Percentiles rank a stretch among this genome's conserved stretches.
These are phyloP conservation scores for Chloroceryle amazona DNA, from an alignment of 2,797 vertebrate genomes.

Conservation along the genomic window DNA sequence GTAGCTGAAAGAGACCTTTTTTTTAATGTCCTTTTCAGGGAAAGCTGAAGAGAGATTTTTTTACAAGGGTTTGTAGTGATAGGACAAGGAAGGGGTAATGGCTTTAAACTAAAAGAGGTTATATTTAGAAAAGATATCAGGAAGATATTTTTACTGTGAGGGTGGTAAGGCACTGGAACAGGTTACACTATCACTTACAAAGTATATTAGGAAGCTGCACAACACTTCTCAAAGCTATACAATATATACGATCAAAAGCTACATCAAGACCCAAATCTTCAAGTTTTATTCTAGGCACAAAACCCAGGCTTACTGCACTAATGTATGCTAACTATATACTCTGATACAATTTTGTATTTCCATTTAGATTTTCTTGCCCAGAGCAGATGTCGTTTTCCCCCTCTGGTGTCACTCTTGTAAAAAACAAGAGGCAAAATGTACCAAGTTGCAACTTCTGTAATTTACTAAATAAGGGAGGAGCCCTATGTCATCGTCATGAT, in stretches of 20 bases:
- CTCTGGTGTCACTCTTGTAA: neutral
- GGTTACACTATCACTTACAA: neutral
- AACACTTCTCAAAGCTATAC: neutral
- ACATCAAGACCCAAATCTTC: neutral
- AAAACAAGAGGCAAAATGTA: neutral
- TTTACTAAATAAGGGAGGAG: neutral
- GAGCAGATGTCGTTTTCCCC: neutral
- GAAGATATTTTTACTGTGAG: neutral
- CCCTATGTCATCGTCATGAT: neutral
- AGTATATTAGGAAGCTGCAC: neutral
- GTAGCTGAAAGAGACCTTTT: neutral
- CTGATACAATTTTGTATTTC: neutral
- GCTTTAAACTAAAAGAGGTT: neutral
- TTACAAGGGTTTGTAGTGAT: neutral
- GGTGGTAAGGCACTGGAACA: neutral
- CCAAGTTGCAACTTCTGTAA: neutral
- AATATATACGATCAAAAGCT: neutral
- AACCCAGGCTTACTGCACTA: too few species aligned
- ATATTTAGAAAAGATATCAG: neutral
- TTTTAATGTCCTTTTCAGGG: neutral
- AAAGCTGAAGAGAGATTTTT: neutral
- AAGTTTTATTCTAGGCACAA: neutral
- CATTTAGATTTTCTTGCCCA: neutral
- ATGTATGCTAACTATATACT: too few species aligned
- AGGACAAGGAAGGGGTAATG: neutral